Base-by-base conservation (phyloP, 2,888 invertebrate genomes). In the Sericinus montela region DNA sequence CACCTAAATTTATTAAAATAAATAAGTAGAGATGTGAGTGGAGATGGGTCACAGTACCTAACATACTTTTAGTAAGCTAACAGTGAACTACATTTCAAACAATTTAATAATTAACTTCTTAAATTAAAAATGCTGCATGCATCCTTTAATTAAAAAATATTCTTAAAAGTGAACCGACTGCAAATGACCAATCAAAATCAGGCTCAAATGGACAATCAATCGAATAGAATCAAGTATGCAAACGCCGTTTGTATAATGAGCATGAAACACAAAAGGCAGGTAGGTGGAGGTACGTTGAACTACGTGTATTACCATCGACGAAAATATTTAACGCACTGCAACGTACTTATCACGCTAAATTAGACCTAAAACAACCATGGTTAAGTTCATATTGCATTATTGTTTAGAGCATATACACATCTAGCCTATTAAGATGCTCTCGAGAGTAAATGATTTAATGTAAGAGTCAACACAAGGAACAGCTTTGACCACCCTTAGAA, bases 381-480 rank as follows among this genome's bases (percentile, higher is more conserved):
- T 49, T 40, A 45, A 40, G 49, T 42, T 40, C n/a, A 36, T 45
- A 45, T 40, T 49, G 29, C 36, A 13, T 29, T 45, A 45, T 40
- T 49, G 29, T 40, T 16, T 29, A n/a, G 32, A n/a, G 32, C 40
- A 36, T 45, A 35, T n/a, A n/a, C 35, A 15, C 44, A 45, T 13
- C 35, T 41, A 41, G 50, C 15, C 50, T 50, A 50, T 50, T 50
- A 50, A 50, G 45, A 36, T 14, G 50, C 50, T 45, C 41, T 41
- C 30, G 37, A 50, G 50, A 45, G 50, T 45, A 36, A 30, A 50
- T 50, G 50, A 50, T 50, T 45, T 41, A 50, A 36, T 19, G 13
- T 25, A 49, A 43, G 39, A 49, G 39, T 49, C 48, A 44, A 49
- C 39, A 36, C 29, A 41, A 45, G 50, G 41, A 36, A 50, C 45